Evolutionary conservation across 2,888 invertebrate species (phyloP).

Genomic region (Hirtodrosophila alboralis): DNA sequence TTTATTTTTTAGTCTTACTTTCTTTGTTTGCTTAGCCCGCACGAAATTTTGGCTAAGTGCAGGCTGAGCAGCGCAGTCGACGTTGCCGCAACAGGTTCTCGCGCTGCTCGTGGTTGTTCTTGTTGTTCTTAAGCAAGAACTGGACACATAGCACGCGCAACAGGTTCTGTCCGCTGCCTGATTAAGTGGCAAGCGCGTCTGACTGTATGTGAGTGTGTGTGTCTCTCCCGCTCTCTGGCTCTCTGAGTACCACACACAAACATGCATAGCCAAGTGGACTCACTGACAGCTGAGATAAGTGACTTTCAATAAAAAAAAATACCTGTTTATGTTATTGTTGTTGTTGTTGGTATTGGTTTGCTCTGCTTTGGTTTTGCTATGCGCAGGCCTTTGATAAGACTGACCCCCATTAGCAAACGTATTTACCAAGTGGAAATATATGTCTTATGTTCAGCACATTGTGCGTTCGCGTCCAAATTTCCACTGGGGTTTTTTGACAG

Average conservation of each 20-base stretch:
- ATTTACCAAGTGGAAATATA: constrained; percentile 47
- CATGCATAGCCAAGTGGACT: constrained; percentile 28
- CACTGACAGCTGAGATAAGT: constrained; percentile 65
- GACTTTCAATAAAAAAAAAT: constrained; percentile 72
- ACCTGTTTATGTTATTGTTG: constrained; percentile 61
- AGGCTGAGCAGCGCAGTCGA: constrained; percentile 24
- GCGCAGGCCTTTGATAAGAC: constrained; percentile 58
- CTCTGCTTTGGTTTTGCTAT: too few relatives aligned
- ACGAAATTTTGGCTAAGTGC: constrained; percentile 69
- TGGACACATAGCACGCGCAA: constrained; percentile 73
- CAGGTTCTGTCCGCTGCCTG: constrained; percentile 69
- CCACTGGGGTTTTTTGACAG: constrained; percentile 57
- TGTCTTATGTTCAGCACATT: constrained; percentile 40
- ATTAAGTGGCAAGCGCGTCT: constrained; percentile 53
- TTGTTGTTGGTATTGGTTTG: constrained; percentile 42
- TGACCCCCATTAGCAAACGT: constrained; percentile 67
- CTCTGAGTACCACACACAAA: constrained; percentile 25
- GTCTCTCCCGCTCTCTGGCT: constrained; percentile 22
- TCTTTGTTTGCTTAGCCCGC: constrained; percentile 68
- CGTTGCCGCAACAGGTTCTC: constrained; percentile 73
- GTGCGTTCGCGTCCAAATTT: constrained; percentile 46
- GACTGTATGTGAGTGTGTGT: constrained; percentile 17
- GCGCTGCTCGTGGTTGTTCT: too few relatives aligned
- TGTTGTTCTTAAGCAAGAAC: constrained; percentile 53
- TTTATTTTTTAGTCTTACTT: constrained; percentile 47